A percentile compares a stretch with the other conserved stretches of the same genome.
phyloP scores from a whole-genome alignment of 35 echinoderm and acorn worm genomes.

The Heliocidaris tuberculata region DNA sequence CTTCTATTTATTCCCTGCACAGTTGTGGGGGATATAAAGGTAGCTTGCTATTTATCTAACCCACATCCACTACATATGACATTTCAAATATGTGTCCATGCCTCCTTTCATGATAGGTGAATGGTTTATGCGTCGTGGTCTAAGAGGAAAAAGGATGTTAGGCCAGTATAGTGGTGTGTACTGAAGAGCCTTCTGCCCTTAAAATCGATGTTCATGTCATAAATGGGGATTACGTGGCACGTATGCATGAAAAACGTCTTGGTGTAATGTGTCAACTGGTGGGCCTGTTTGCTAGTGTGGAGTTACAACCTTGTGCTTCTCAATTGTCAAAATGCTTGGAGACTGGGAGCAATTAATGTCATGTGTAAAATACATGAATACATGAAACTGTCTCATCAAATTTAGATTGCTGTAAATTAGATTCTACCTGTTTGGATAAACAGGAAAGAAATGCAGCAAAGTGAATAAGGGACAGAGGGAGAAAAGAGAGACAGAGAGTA shows the following conservation, averaged over 20 bases:
- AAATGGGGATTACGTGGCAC: background rate
- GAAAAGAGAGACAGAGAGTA: background rate
- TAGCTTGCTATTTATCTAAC: background rate
- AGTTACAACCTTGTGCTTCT: background rate
- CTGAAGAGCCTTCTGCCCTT: background rate
- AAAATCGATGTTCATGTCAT: background rate
- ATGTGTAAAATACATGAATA: background rate
- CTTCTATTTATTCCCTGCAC: background rate
- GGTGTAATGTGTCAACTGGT: background rate
- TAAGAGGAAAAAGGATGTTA: background rate
- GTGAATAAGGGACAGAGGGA: background rate
- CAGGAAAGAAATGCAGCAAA: background rate
- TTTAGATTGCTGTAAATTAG: background rate
- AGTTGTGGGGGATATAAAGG: background rate
- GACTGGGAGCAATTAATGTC: background rate
- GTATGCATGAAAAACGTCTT: background rate
- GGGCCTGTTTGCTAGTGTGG: background rate
- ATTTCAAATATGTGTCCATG: background rate
- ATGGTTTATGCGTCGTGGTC: background rate
- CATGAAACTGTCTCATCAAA: background rate
- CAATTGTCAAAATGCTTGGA: background rate
- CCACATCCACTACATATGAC: background rate
- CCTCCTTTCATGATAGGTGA: background rate
- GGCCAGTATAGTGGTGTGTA: background rate
- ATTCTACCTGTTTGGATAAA: background rate